Evolutionary conservation across 2,888 invertebrate genomes (phyloP).

Genomic region (Horisme vitalbata): DNA sequence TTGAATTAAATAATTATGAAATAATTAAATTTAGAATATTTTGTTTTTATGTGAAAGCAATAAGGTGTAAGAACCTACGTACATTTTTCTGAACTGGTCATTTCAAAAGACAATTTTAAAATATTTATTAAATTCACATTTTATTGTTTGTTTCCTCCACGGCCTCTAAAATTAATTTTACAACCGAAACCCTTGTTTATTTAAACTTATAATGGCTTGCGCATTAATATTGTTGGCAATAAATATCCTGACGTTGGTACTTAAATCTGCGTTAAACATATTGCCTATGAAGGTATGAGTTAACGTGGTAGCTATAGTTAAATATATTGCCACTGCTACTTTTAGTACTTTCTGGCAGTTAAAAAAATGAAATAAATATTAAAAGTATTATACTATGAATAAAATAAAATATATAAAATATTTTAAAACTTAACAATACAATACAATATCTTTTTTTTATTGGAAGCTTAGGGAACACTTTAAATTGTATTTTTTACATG

Average conservation of each 20-base stretch:
- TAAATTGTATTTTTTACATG: too few species aligned
- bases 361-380: too few species aligned
- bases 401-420: too few species aligned
- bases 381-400: not conserved
- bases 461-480: too few species aligned
- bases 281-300: conserved; percentile 41
- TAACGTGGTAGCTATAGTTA: conserved; percentile 35
- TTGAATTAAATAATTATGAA: too few species aligned
- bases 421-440: too few species aligned
- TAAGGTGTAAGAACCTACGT: too few species aligned
- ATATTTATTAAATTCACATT: not conserved
- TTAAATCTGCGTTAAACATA: conserved; percentile 49
- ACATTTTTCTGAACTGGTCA: too few species aligned
- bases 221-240: conserved; percentile 51
- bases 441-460: too few species aligned
- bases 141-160: conserved; percentile 5
- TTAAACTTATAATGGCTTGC: conserved; percentile 40
- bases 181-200: conserved; percentile 35
- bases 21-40: too few species aligned
- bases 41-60: too few species aligned
- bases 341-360: conserved; percentile 35
- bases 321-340: conserved; percentile 36
- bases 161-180: conserved; percentile 16
- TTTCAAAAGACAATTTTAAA: not conserved
- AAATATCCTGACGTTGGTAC: conserved; percentile 44